phyloP scores from a whole-genome alignment of 2,888 invertebrate species.

The Eupelmus urozonus region DNA sequence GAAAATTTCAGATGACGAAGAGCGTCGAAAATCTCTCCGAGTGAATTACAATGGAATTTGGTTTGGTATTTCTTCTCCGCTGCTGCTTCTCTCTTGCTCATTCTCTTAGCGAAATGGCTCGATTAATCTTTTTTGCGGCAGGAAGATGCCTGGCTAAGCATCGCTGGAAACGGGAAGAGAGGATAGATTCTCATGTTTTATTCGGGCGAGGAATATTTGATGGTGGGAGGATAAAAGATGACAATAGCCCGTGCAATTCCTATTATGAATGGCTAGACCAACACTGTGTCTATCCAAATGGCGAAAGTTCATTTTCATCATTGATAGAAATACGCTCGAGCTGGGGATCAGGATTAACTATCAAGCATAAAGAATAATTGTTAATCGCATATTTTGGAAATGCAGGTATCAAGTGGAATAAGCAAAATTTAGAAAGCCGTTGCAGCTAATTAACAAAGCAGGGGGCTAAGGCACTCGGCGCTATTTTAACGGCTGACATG shows the following conservation, averaged over 20 bases:
- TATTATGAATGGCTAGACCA: no score
- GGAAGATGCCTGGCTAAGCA: no score
- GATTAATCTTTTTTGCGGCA: slow-evolving; percentile 4
- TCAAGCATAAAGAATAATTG: not conserved
- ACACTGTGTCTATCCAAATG: no score
- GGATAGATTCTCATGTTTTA: not conserved
- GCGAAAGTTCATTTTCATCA: no score
- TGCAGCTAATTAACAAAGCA: not conserved
- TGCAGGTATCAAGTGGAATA: not conserved
- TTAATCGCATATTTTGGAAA: not conserved
- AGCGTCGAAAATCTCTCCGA: slow-evolving; percentile 6
- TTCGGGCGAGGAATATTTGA: no score
- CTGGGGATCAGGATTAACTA: no score
- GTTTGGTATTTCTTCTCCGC: not conserved
- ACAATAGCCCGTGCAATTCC: no score
- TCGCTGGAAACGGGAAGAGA: no score
- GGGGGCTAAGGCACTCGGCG: no score
- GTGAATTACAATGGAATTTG: slow-evolving; percentile 39
- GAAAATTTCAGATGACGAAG: slow-evolving; percentile 29
- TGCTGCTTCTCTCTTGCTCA: not conserved
- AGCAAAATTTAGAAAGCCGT: no score
- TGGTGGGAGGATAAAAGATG: no score
- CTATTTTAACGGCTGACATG: not conserved
- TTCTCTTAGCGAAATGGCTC: not conserved
- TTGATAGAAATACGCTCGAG: no score